phyloP scores from a whole-genome alignment of 2,888 invertebrate genomes.

The Monoplex corrugatus region DNA sequence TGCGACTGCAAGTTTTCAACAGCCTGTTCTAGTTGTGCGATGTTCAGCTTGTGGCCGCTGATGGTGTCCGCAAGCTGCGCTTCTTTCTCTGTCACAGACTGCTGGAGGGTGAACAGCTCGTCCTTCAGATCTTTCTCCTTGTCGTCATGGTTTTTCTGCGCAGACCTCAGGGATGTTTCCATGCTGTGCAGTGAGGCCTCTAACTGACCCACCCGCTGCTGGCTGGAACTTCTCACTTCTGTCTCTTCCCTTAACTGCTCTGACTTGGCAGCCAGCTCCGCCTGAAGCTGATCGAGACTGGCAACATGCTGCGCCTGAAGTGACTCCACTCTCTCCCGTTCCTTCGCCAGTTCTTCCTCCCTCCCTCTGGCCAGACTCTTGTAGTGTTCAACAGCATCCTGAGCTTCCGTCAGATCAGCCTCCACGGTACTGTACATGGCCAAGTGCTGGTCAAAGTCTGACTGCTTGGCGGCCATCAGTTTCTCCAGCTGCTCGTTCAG shows the following conservation, averaged over 20 bases:
- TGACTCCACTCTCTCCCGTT: slow-evolving; percentile 43
- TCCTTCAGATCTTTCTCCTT: slow-evolving; percentile 11
- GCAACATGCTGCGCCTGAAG: slow-evolving; percentile 44
- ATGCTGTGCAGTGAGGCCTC: background rate
- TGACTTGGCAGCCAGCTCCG: slow-evolving; percentile 10
- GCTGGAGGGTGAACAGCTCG: background rate
- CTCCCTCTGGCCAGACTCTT: slow-evolving; percentile 6
- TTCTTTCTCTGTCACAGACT: slow-evolving; percentile 1
- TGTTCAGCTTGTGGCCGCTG: slow-evolving; percentile 33
- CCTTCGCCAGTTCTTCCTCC: background rate
- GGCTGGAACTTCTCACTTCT: background rate
- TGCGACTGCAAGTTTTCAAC: slow-evolving; percentile 35
- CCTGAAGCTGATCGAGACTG: background rate
- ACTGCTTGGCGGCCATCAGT: slow-evolving; percentile 22
- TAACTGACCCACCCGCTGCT: slow-evolving; percentile 24
- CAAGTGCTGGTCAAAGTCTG: slow-evolving; percentile 32
- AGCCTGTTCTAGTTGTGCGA: slow-evolving; percentile 27
- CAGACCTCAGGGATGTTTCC: background rate
- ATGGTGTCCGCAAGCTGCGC: slow-evolving; percentile 3
- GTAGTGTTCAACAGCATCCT: background rate
- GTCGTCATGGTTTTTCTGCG: slow-evolving; percentile 25
- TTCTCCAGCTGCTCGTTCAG: slow-evolving; percentile 41
- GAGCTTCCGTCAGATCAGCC: slow-evolving; percentile 1
- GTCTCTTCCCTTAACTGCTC: background rate
- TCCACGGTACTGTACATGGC: background rate